These are phyloP conservation scores for Glandiceps talaboti DNA, from an alignment of 53 echinoderm and acorn worm species.

Conservation along the genomic window DNA sequence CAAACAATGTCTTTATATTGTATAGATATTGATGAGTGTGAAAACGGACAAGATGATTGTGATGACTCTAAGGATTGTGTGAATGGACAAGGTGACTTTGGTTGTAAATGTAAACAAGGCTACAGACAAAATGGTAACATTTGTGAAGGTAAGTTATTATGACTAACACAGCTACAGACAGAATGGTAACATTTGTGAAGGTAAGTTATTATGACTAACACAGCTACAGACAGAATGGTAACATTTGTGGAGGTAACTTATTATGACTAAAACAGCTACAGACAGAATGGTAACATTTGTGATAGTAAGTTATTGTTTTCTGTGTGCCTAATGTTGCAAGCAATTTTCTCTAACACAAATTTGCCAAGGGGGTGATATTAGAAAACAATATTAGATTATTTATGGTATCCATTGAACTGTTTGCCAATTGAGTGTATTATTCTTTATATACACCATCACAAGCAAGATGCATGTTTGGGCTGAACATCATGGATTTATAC, in stretches of 20 bases:
- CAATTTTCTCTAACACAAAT: too few relatives aligned
- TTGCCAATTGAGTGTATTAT: too few relatives aligned
- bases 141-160: neutral
- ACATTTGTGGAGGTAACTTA: neutral
- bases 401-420: too few relatives aligned
- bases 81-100: neutral
- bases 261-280: neutral
- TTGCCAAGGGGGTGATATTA: too few relatives aligned
- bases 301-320: neutral
- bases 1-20: too few relatives aligned
- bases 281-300: neutral
- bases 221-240: neutral
- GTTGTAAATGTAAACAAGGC: neutral
- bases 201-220: neutral
- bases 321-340: too few relatives aligned
- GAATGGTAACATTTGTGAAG: neutral
- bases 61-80: neutral
- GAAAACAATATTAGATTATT: too few relatives aligned
- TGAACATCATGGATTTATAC: too few relatives aligned
- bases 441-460: too few relatives aligned
- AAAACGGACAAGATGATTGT: neutral
- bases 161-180: neutral
- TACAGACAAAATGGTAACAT: neutral
- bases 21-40: constrained; percentile 12
- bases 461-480: too few relatives aligned